Conservation (phyloP, 2,888 invertebrate genomes). For the Campaea margaritaria region DNA sequence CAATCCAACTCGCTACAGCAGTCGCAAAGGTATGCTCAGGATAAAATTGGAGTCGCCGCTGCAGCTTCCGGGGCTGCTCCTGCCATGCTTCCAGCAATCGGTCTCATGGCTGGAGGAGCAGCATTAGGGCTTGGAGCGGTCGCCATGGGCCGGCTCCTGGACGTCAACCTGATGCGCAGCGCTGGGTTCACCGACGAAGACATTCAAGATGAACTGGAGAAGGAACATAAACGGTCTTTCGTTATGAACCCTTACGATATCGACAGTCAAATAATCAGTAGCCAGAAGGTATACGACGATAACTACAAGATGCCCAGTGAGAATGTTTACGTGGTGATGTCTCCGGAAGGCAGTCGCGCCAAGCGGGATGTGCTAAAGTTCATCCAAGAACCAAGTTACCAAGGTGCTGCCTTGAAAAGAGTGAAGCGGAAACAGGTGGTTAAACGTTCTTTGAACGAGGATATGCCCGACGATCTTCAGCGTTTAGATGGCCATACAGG, state of each 20-base stretch:
- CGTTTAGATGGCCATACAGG: conserved; percentile 61
- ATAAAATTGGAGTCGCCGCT: conserved; percentile 88
- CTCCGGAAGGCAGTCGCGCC: conserved; percentile 68
- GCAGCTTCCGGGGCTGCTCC: conserved; percentile 81
- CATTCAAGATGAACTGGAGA: conserved; percentile 71
- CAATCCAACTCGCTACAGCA: conserved; percentile 74
- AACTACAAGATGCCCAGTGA: conserved; percentile 84
- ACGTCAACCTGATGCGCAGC: conserved; percentile 86
- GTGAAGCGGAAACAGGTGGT: conserved; percentile 63
- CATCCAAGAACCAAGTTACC: conserved; percentile 58
- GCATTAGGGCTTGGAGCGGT: conserved; percentile 93
- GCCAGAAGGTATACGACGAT: conserved; percentile 76
- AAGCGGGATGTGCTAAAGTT: conserved; percentile 67
- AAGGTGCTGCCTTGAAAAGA: conserved; percentile 53
- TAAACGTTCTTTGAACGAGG: conserved; percentile 67
- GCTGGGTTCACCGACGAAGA: conserved; percentile 73
- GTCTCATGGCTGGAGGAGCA: conserved; percentile 92
- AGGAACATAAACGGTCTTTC: conserved; percentile 85
- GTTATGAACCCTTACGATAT: conserved; percentile 68
- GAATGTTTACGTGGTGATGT: conserved; percentile 82
- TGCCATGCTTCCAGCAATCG: conserved; percentile 90
- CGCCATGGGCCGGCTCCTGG: conserved; percentile 89
- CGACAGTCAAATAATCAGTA: conserved; percentile 74
- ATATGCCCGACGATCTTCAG: conserved; percentile 77
- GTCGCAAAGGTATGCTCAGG: conserved; percentile 80